A percentile compares a stretch with the other conserved stretches of the same genome.
Evolutionary conservation across 92 coral and sea anemone genomes (phyloP).

Genomic region (Actinernus sp.): DNA sequence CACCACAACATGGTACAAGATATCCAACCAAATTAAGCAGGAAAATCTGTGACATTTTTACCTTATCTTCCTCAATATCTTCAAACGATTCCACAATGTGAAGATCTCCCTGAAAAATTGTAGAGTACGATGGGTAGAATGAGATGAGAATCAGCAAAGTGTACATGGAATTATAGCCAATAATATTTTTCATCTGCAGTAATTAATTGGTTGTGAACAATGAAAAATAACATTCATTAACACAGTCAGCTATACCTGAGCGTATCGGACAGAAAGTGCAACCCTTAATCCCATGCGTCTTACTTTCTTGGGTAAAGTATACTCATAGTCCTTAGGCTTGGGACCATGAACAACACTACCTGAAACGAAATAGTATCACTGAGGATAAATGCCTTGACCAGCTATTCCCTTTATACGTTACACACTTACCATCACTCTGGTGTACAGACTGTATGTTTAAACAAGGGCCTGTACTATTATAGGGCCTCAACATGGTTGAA

Average conservation of each 20-base stretch:
- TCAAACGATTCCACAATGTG: constrained; percentile 92
- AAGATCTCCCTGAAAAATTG: constrained; percentile 86
- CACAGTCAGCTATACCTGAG: constrained; percentile 66
- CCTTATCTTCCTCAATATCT: constrained; percentile 77
- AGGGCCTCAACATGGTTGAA: too few species aligned
- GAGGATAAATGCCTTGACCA: too few species aligned
- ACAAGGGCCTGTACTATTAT: too few species aligned
- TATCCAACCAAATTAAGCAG: neutral
- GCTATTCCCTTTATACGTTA: too few species aligned
- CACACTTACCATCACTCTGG: too few species aligned
- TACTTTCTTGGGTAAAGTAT: constrained; percentile 94
- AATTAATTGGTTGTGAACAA: neutral
- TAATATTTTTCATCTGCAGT: neutral
- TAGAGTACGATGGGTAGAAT: neutral
- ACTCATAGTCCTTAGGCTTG: constrained; percentile 89
- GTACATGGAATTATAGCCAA: neutral
- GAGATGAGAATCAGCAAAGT: too few species aligned
- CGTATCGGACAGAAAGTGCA: constrained; percentile 95
- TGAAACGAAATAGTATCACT: constrained; percentile 4
- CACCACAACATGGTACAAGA: neutral
- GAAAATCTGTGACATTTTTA: constrained; percentile 15
- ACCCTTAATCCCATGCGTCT: constrained; percentile 97
- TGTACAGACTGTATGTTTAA: too few species aligned
- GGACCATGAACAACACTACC: constrained; percentile 99
- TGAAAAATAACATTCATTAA: too few species aligned